phyloP scores from a whole-genome alignment of 2,113 vertebrate species.

The Gallinago jamesoni region DNA sequence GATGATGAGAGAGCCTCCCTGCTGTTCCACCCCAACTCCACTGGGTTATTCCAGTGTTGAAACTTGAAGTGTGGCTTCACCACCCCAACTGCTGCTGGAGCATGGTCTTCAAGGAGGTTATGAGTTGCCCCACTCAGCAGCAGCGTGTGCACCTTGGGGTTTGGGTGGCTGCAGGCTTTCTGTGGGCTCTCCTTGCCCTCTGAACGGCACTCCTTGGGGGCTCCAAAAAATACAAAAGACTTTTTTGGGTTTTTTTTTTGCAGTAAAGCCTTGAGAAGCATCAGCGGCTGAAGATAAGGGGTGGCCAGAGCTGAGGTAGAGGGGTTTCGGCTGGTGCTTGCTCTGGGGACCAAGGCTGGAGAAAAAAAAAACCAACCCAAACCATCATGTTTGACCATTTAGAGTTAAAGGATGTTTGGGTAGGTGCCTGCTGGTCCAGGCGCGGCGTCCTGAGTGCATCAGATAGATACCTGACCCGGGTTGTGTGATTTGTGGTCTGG shows the following conservation, averaged over 20 bases:
- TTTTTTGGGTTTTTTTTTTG: background rate
- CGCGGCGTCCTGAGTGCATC: background rate
- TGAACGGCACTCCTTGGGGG: fast-evolving
- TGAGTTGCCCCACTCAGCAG: background rate
- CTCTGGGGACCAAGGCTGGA: background rate
- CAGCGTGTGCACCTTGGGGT: background rate
- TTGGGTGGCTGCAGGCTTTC: background rate
- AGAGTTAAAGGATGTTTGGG: background rate
- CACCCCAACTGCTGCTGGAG: background rate
- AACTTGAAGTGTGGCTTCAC: background rate
- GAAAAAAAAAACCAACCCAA: background rate
- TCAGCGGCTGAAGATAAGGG: background rate
- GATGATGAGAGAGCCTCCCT: fast-evolving
- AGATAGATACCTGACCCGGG: background rate
- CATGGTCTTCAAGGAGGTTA: background rate
- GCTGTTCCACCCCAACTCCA: fast-evolving
- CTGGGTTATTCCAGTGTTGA: background rate
- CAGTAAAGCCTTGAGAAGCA: background rate
- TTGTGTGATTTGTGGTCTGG: background rate
- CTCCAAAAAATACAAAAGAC: fast-evolving
- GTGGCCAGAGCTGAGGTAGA: background rate
- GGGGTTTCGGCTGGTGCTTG: background rate
- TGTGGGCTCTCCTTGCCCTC: background rate
- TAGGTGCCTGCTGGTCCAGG: background rate
- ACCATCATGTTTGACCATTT: background rate